Percentiles rank a stretch among this genome's conserved stretches.
These are phyloP conservation scores for Ischnus inquisitorius DNA, from an alignment of 2,888 invertebrate genomes.

Conservation along the genomic window DNA sequence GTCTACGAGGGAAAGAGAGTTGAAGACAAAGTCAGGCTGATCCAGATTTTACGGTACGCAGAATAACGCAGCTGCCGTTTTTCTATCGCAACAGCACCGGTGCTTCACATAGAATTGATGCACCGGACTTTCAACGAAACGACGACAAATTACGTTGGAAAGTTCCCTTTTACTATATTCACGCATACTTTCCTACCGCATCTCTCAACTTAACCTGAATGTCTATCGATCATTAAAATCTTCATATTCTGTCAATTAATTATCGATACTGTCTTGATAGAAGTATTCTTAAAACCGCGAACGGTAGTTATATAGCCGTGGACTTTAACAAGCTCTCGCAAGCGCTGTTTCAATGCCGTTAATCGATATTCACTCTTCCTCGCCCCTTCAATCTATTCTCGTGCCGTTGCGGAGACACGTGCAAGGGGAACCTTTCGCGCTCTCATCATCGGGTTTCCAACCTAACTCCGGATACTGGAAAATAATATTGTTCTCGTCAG, in stretches of 20 bases:
- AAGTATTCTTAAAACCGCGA: not conserved
- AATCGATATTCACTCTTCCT: constrained; percentile 60
- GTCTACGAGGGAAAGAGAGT: not conserved
- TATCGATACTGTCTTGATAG: not conserved
- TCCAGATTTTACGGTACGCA: not conserved
- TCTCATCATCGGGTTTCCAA: constrained; percentile 39
- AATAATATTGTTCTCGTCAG: constrained; percentile 62
- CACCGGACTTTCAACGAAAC: not conserved
- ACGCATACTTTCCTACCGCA: not conserved
- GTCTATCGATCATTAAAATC: not conserved
- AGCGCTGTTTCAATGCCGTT: constrained; percentile 28
- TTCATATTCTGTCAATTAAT: not conserved
- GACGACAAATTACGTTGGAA: not conserved
- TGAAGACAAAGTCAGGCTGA: not conserved
- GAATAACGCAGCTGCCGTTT: not conserved
- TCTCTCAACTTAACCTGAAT: not conserved
- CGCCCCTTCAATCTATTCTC: constrained; percentile 57
- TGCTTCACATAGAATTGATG: constrained; percentile 21
- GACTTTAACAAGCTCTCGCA: constrained; percentile 13
- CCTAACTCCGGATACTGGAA: not conserved
- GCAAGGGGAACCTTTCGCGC: constrained; percentile 20
- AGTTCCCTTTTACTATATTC: not conserved
- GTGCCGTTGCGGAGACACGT: constrained; percentile 37
- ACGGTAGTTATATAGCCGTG: not conserved
- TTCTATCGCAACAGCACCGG: not conserved